Evolutionary conservation across 2,113 vertebrate species (phyloP), one percentile per base, ranked within the genome.

Genomic region (Greenwoodochromis staneri): DNA sequence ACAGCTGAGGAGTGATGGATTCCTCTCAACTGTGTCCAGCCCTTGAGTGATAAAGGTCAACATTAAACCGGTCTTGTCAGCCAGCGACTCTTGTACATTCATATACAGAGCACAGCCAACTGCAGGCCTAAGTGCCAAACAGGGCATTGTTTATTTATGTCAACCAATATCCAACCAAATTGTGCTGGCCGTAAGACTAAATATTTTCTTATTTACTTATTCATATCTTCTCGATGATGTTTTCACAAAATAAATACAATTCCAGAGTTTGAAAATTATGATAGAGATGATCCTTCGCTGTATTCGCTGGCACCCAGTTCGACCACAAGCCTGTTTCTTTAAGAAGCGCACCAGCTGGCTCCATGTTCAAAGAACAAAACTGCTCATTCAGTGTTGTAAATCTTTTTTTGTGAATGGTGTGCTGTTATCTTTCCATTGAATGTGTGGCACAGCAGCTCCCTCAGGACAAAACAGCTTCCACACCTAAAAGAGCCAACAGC

Each of bases 1-100:
- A 88, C 89, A 91, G 88, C 93, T 93, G 91, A 87, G 71, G 83
- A 88, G 81, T 84, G 51, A 83, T 9, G 42, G 78, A 92, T 88
- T 82, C 80, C 49, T 82, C 61, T 94, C 91, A 90, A 93, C 89
- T 83, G 78, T n/a, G 59, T 93, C 88, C 89, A 92, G 91, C 82
- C 86, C 87, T 88, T 92, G 80, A 90, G 29, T 81, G 55, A 85
- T 45, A 88, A 94, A 94, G 92, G 94, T 92, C 92, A 92, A 57
- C 29, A 57, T 76, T 78, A 83, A 80, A 81, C 49, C 54, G 10
- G 73, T 81, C 80, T 31, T 59, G 51, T 71, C 69, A 83, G 82
- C 88, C 83, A 85, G 85, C 31, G 3, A 86, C 85, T 51, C 27
- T 47, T 78, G 42, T 59, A 49, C 83, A 82, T 81, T 69, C 21